These are phyloP conservation scores for Cirrhinus molitorella DNA, from an alignment of 2,797 vertebrate genomes.

Conservation along the genomic window DNA sequence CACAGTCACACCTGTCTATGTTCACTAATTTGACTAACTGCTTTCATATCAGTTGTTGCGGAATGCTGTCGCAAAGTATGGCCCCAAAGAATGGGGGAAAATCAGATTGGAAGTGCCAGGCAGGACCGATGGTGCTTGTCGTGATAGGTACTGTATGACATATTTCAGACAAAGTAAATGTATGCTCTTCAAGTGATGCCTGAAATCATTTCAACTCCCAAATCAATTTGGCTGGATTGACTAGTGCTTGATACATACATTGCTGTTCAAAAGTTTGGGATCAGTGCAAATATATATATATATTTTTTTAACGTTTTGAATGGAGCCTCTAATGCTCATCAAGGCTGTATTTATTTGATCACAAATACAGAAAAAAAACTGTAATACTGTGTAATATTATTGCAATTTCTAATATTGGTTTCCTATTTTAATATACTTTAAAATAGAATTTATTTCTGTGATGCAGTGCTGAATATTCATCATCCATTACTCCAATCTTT, in stretches of 20 bases:
- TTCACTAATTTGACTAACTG: not conserved
- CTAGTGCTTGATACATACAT: not conserved
- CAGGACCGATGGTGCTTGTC: conserved; percentile 85
- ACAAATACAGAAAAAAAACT: no score
- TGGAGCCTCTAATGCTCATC: no score
- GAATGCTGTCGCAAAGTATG: conserved; percentile 82
- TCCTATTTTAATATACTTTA: no score
- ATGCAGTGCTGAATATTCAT: no score
- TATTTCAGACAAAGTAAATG: not conserved
- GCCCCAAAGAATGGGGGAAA: conserved; percentile 88
- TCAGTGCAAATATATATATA: no score
- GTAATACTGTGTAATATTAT: no score
- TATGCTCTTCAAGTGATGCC: not conserved
- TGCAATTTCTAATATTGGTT: no score
- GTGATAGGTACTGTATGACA: conserved; percentile 82
- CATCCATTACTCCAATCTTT: no score
- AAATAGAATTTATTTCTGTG: no score
- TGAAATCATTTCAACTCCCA: not conserved
- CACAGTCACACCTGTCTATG: not conserved
- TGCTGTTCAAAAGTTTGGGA: no score
- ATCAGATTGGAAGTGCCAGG: conserved; percentile 88
- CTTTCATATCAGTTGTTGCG: conserved; percentile 80
- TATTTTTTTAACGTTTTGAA: no score
- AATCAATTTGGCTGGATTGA: not conserved
- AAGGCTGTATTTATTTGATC: no score